Evolutionary conservation across 2,113 vertebrate genomes (phyloP), one percentile per base, ranked within the genome.

Genomic region (Microcebus tavaratra): DNA sequence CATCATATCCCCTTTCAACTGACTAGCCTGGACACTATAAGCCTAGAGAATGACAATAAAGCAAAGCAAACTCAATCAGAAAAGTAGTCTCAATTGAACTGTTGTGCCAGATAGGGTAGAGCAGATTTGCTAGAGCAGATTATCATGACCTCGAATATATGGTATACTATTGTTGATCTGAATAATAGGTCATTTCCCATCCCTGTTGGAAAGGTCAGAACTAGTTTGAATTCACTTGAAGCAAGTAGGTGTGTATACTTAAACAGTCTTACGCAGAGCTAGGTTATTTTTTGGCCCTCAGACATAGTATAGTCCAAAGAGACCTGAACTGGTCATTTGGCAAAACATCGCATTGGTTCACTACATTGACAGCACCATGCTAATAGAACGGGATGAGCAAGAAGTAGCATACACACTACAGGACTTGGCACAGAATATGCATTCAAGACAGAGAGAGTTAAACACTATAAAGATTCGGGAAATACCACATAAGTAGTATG

Each of bases 211-310:
- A 80, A 88, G 21, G 63, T 72, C 12, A 63, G 59, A 93, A 90
- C 42, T 65, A 55, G 57, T 61, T 57, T 96, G 23, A 90, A 90
- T 83, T 92, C 27, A 79, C 76, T 90, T 63, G 55, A 91, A 93
- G 63, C 31, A 75, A n/a, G 73, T 31, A 59, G 31, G 7, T 87
- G 13, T 80, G 48, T 82, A 57, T 65, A 34, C 42, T 83, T 93
- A 48, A 48, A 53, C 4, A 79, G 39, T 76, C 70, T 93, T 65
- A 96, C 78, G 50, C 31, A 84, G 11, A 92, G 11, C 48, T 73
- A 79, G 25, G 15, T 79, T 59, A 92, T 82, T 89, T 3, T 73
- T 90, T 87, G 92, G 21, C 23, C 29, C 20, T n/a, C 68, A 94
- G 57, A 83, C 29, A 53, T 87, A 75, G 92, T 55, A 79, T 21